Percentiles rank a stretch among this genome's conserved stretches.
phyloP scores from a whole-genome alignment of 2,113 vertebrate genomes.

The Anas platyrhynchos region DNA sequence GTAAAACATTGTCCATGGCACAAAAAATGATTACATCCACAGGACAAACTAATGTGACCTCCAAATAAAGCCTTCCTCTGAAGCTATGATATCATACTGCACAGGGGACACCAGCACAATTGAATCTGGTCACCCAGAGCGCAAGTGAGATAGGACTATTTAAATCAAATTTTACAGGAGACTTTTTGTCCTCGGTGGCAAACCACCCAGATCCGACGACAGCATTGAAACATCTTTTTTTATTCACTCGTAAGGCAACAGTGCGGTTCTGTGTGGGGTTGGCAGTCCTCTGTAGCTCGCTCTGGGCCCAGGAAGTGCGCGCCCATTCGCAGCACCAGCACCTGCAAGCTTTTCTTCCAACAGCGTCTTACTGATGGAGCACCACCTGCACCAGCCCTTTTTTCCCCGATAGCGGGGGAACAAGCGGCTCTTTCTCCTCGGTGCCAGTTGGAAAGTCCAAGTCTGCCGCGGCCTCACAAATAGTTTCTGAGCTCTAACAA shows the following conservation, averaged over 20 bases:
- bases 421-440: conserved; percentile 76
- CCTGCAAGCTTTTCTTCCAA: conserved; percentile 76
- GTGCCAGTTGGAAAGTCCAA: conserved; percentile 69
- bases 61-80: conserved; percentile 86
- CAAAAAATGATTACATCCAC: conserved; percentile 87
- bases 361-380: conserved; percentile 66
- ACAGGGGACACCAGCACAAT: conserved; percentile 85
- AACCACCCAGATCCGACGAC: conserved; percentile 81
- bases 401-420: conserved; percentile 2
- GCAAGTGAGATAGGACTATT: conserved; percentile 86
- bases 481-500: conserved; percentile 26
- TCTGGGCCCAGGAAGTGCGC: conserved; percentile 77
- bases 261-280: conserved; percentile 71
- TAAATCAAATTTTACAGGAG: conserved; percentile 82
- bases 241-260: conserved; percentile 81
- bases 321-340: conserved; percentile 70
- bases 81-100: conserved; percentile 87
- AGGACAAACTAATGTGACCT: conserved; percentile 85
- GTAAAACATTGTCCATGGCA: conserved; percentile 87
- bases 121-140: conserved; percentile 84
- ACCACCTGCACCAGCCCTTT: conserved; percentile 77
- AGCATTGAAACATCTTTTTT: conserved; percentile 87
- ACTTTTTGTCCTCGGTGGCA: conserved; percentile 83
- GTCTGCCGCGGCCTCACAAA: conserved; percentile 72
- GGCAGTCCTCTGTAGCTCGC: conserved; percentile 72